Evolutionary conservation across 1,140 invertebrate species (phyloP), one percentile per base, ranked within the genome.

Genomic region (Hesperophylax magnus): DNA sequence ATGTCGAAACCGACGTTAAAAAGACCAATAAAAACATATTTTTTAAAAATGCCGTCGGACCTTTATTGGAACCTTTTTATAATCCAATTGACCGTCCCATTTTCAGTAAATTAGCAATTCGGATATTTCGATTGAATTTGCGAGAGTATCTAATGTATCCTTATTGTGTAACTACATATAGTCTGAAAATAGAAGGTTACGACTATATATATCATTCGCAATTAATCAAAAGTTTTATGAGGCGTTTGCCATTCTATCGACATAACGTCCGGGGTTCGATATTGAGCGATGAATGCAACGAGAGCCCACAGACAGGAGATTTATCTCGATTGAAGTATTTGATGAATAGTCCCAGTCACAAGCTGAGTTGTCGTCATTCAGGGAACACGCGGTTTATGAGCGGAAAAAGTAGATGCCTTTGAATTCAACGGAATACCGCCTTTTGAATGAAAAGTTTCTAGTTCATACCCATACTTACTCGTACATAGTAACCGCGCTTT

Each of bases 301-400:
- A 7, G 27, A 54, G 27, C 47, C 53, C 47, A 53, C 27, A 24
- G 69, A 72, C 69, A 72, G 69, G 69, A 72, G 69, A 72, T 72
- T 72, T 72, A 72, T 72, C 69, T 53, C 69, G 20, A 54, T 54
- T 52, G 47, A 27, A 72, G 52, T 72, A 72, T 20, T 39, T 54
- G 69, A 72, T 54, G 69, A 72, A 72, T 54, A 72, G n/a, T 22
- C n/a, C 11, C 58, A 24, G 58, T 9, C n/a, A 24, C 58, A 2
- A 20, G 17, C 24, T 61, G 20, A 67, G 22, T 31, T 67, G 15
- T 47, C 39, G 39, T 34, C 27, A 67, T 67, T 67, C 27, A 27
- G 31, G 17, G 63, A 67, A 67, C 22, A 14, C 63, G 22, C 63
- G 63, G 63, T 15, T 67, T 67, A 27, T n/a, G 22, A 27, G 24